These are phyloP conservation scores for Carassius gibelio DNA, from an alignment of 2,113 vertebrate genomes.

Conservation along the genomic window DNA sequence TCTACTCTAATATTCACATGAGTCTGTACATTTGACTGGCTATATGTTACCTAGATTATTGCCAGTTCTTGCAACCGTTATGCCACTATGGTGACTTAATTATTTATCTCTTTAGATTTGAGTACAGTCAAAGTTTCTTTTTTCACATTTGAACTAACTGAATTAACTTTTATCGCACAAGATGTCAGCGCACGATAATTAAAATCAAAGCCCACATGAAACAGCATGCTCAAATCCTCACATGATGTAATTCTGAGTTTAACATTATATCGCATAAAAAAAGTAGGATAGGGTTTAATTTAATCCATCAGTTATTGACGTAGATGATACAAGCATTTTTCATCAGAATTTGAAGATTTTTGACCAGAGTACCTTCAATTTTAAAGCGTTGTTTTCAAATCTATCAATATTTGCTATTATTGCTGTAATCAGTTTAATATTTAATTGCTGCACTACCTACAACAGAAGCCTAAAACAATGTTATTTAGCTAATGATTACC, in stretches of 20 bases:
- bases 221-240: not conserved
- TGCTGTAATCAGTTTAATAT: not conserved
- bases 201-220: not conserved
- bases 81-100: not conserved
- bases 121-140: not conserved
- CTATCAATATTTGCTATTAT: not conserved
- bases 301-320: not conserved
- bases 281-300: not conserved
- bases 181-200: too few species aligned
- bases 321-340: not conserved
- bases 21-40: constrained; percentile 23
- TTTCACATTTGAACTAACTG: not conserved
- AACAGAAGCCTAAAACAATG: not conserved
- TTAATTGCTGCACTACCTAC: not conserved
- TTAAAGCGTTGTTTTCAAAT: not conserved
- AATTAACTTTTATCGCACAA: not conserved
- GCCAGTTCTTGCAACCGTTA: too few species aligned
- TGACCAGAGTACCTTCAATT: not conserved
- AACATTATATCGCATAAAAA: not conserved
- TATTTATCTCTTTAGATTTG: not conserved
- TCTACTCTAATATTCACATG: constrained; percentile 26
- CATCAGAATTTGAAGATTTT: not conserved
- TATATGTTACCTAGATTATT: too few species aligned
- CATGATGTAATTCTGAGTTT: not conserved
- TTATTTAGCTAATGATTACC: not conserved